Base-by-base conservation (phyloP, 2,113 vertebrate species). In the Gallinago paraguaiae region DNA sequence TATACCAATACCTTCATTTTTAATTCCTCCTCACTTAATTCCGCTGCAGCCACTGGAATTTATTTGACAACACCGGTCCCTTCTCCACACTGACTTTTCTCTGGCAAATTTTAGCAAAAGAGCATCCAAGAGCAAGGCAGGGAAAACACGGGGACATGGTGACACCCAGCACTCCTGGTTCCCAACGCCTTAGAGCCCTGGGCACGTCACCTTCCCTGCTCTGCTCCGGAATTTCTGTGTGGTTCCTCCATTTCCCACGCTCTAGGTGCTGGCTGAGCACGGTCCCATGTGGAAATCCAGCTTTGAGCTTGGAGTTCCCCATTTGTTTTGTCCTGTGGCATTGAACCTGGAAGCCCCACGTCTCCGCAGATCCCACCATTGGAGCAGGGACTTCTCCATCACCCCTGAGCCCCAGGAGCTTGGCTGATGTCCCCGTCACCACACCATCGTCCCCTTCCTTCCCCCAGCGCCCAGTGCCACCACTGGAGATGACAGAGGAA, bases 301-400 rank as follows among this genome's bases (percentile, higher is more conserved):
- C 67, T 5, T 23, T 0, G 1, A 6, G 0, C 59, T 3, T 1
- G 10, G 31, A 28, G 45, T 1, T 68, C 60, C 78, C 5, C 1
- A 15, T 10, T 17, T 4, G 22, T 6, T 6, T 17, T 28, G 9
- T 9, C 28, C 56, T 10, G 10, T 6, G 7, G 30, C 15, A 14
- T 7, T 31, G 59, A 25, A 41, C 43, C 48, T 31, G 75, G 25
- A 16, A 46, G 30, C 6, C 2, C 4, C 54, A 46, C 45, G 18
- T 46, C 45, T 5, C 45, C 45, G 16, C 45, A 45, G 25, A 27
- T 25, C 60, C 24, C 18, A 2, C 3, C 17, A 4, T 39, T 11
- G 12, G 25, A 39, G 57, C 76, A 50, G 77, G 79, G 54, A 8
- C 41, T 14, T 81, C 37, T 43, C 61, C 9, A 2, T 37, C 75